phyloP scores from a whole-genome alignment of 1,140 invertebrate species.

The Drosophila kikkawai region DNA sequence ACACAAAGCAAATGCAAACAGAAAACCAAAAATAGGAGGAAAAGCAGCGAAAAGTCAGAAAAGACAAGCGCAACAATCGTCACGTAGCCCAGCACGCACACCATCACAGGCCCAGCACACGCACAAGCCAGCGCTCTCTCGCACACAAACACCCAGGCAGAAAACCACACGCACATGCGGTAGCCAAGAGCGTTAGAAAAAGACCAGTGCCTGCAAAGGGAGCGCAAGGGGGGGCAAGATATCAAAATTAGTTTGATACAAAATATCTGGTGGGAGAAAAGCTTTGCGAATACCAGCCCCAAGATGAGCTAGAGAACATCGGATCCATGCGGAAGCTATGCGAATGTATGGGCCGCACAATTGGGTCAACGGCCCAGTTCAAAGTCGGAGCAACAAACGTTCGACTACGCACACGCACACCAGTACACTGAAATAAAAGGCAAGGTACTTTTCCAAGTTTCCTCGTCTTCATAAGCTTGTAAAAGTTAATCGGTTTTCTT shows the following conservation, averaged over 20 bases:
- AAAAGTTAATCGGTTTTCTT: no score
- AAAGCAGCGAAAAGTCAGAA: constrained; percentile 59
- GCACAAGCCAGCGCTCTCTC: constrained; percentile 11
- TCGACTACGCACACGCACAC: constrained; percentile 2
- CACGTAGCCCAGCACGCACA: constrained; percentile 72
- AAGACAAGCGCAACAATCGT: constrained; percentile 70
- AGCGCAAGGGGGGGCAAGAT: constrained; percentile 10
- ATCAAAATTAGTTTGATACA: constrained; percentile 37
- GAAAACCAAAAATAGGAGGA: constrained; percentile 27
- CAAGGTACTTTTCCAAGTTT: neutral
- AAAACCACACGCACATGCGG: constrained; percentile 31
- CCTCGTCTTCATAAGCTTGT: no score
- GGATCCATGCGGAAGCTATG: constrained; percentile 30
- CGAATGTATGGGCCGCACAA: constrained; percentile 28
- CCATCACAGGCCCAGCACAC: constrained; percentile 18
- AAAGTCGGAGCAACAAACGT: constrained; percentile 46
- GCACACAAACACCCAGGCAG: constrained; percentile 17
- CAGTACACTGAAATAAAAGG: neutral
- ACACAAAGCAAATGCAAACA: constrained; percentile 40
- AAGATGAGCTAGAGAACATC: constrained; percentile 16
- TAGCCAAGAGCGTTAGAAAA: constrained; percentile 34
- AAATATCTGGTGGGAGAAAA: constrained; percentile 14
- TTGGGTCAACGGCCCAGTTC: constrained; percentile 73
- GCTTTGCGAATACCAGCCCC: neutral
- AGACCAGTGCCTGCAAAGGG: constrained; percentile 21